Conservation (phyloP, 1,140 invertebrate species). For the Zaprionus taronus region DNA sequence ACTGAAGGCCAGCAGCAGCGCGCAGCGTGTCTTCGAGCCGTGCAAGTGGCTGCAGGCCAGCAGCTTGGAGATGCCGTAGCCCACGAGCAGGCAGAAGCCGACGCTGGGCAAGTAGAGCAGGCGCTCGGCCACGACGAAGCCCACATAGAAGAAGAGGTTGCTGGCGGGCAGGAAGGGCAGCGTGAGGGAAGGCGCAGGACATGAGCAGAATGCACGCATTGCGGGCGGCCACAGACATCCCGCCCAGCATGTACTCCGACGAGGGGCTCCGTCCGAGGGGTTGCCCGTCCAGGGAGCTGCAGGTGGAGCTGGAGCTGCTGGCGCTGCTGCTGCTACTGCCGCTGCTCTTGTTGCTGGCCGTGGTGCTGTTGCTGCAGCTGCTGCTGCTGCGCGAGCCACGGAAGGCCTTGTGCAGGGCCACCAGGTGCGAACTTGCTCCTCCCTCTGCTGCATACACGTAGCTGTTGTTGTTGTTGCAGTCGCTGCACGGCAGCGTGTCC, state of each 20-base stretch:
- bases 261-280: slow-evolving; percentile 10
- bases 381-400: slow-evolving; percentile 79
- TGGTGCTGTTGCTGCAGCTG: slow-evolving; percentile 76
- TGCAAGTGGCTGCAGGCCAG: slow-evolving; percentile 52
- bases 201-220: slow-evolving; percentile 84
- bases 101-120: slow-evolving; percentile 98
- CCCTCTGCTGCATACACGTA: slow-evolving; percentile 45
- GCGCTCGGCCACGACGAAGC: slow-evolving; percentile 98
- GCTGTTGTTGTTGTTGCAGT: slow-evolving; percentile 75
- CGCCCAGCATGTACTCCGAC: slow-evolving; percentile 48
- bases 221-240: slow-evolving; percentile 45
- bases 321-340: slow-evolving; percentile 39
- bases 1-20: slow-evolving; percentile 85
- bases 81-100: slow-evolving; percentile 95
- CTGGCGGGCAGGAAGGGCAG: slow-evolving; percentile 97
- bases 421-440: slow-evolving; percentile 53
- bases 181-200: slow-evolving; percentile 91
- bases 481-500: slow-evolving; percentile 54
- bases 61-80: slow-evolving; percentile 88
- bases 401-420: slow-evolving; percentile 57
- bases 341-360: slow-evolving; percentile 57
- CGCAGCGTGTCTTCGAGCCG: slow-evolving; percentile 83
- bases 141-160: slow-evolving; percentile 97
- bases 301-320: slow-evolving; percentile 41
- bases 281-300: slow-evolving; percentile 15